phyloP scores from a whole-genome alignment of 2,797 vertebrate genomes.

The Intellagama lesueurii region DNA sequence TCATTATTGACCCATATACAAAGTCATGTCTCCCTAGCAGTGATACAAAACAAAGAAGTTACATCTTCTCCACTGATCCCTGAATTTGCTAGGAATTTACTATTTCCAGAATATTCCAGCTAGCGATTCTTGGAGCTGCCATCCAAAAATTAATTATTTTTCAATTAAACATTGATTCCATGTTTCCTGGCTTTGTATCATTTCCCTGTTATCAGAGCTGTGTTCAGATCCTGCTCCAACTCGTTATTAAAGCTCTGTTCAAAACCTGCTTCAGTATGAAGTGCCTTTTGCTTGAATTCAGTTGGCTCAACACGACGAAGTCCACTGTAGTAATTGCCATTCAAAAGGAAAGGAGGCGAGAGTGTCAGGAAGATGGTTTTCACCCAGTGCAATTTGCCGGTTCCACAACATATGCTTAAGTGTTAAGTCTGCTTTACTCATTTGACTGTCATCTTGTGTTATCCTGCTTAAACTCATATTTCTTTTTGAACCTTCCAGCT shows the following conservation, averaged over 20 bases:
- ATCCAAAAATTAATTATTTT: too few species aligned
- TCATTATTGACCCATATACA: not conserved
- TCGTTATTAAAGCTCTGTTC: not conserved
- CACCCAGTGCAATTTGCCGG: not conserved
- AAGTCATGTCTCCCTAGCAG: not conserved
- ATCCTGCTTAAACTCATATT: not conserved
- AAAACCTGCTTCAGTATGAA: not conserved
- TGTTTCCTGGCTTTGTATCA: not conserved
- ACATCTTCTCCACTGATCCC: too few species aligned
- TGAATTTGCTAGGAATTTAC: too few species aligned
- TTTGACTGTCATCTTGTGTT: not conserved
- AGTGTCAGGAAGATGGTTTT: not conserved
- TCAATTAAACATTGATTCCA: not conserved
- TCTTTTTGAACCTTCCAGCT: not conserved
- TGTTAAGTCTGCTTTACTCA: not conserved
- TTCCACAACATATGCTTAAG: not conserved
- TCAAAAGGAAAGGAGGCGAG: not conserved
- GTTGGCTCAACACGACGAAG: not conserved
- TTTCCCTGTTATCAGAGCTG: not conserved
- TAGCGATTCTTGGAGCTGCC: too few species aligned
- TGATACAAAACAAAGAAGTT: too few species aligned
- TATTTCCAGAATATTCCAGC: too few species aligned
- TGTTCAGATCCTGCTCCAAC: too few species aligned
- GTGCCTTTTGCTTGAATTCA: not conserved
- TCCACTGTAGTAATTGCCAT: not conserved